Evolutionary conservation across 2,888 invertebrate genomes (phyloP), one percentile per base, ranked within the genome.

Genomic region (Pheosia tremula): DNA sequence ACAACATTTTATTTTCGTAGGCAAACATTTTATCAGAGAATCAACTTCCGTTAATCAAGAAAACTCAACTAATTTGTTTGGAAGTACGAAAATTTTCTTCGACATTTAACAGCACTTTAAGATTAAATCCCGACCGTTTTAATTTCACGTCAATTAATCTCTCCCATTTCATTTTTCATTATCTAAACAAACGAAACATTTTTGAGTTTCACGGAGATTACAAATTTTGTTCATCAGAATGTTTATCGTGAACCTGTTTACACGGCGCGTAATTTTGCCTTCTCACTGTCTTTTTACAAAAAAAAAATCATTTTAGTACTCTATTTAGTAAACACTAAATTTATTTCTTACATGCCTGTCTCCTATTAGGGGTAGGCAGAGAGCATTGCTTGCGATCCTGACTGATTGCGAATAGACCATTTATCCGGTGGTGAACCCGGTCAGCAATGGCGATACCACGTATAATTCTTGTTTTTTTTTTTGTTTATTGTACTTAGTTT

Each of bases 111-210:
- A 78, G 74, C 71, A 79, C 79, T 83, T 83, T 85, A 73, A 79
- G 79, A 85, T 85, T 83, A 82, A 81, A 77, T 72, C 75, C 75
- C 66, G 77, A 76, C 81, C 78, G 80, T 85, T 87, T 85, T 84
- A 83, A 88, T 87, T 87, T 85, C 77, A 81, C 85, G 79, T 84
- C 83, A 84, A 86, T 87, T 86, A 86, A 85, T 85, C 82, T 85
- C 77, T 78, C 63, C 73, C 75, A 79, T 85, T 87, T 83, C 78
- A 81, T 82, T 83, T 83, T 82, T 75, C 68, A 82, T 82, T 81
- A 78, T 71, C 72, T 68, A 72, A 24, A 79, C 72, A 63, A 65
- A 77, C 70, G 71, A 71, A 71, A 71, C 70, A 74, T 69, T 74
- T 68, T 54, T 41, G 57, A 57, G 59, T 49, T 59, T 56, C 52